Evolutionary conservation across 2,797 vertebrate species (phyloP).

Genomic region (Poeciliopsis gracilis): DNA sequence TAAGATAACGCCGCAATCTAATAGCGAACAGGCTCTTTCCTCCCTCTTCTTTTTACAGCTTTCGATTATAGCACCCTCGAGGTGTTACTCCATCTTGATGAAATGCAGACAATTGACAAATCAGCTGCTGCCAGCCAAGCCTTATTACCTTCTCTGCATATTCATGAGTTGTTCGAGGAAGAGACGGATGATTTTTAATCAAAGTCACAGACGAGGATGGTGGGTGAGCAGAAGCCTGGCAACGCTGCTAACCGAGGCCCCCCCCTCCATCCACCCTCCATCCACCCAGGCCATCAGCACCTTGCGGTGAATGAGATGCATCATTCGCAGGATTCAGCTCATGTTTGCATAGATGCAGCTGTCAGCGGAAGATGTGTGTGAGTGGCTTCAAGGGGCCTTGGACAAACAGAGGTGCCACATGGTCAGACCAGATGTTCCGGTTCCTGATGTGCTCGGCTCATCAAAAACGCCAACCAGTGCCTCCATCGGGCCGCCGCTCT

Average conservation of each 20-base stretch:
- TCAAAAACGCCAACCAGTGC: slow-evolving; percentile 79
- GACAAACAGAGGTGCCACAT: slow-evolving; percentile 86
- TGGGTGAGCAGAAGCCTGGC: slow-evolving; percentile 24
- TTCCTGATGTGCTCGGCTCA: slow-evolving; percentile 86
- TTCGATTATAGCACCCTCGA: slow-evolving; percentile 82
- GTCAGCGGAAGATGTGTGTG: slow-evolving; percentile 45
- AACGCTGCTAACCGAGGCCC: neutral
- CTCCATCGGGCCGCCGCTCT: slow-evolving; percentile 76
- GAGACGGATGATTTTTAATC: slow-evolving; percentile 85
- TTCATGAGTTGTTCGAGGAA: slow-evolving; percentile 84
- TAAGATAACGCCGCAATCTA: slow-evolving; percentile 80
- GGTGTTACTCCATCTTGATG: slow-evolving; percentile 84
- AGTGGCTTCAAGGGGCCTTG: slow-evolving; percentile 75
- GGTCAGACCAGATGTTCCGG: slow-evolving; percentile 90
- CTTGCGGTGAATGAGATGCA: slow-evolving; percentile 76
- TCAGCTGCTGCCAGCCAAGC: slow-evolving; percentile 80
- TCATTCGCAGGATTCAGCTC: slow-evolving; percentile 84
- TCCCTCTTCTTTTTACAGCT: slow-evolving; percentile 75
- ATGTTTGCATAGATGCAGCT: slow-evolving; percentile 77
- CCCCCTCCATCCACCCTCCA: neutral
- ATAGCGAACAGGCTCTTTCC: slow-evolving; percentile 75
- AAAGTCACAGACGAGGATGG: slow-evolving; percentile 82
- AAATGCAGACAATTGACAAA: slow-evolving; percentile 89
- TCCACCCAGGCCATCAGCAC: slow-evolving; percentile 32
- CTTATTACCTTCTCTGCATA: slow-evolving; percentile 82